Base-by-base conservation (phyloP, 2,113 vertebrate species). In the Apistogramma diplotaenia region DNA sequence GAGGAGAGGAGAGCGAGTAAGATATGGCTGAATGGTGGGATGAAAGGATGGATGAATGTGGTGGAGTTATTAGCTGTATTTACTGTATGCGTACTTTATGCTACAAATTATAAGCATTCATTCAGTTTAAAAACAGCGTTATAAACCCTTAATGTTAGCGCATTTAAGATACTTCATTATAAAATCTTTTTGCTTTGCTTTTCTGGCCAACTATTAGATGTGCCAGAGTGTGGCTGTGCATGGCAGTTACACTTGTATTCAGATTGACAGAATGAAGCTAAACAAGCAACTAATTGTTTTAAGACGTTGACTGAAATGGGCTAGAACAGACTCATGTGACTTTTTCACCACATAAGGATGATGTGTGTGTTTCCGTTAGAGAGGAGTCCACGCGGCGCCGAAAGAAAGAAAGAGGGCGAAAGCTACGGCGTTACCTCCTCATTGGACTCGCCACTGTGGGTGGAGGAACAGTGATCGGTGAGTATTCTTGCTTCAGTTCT, bases 381-480 rank as follows among this genome's bases (percentile, higher is more conserved):
- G 95, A 91, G 25, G 96, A 96, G 18, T 96, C 96, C 43, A 94
- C 92, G 2, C 94, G 95, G 55, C 94, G 97, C 73, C 96, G 56
- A 83, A 97, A 89, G 85, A 97, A 95, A 84, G 98, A 99, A 87
- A 96, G 94, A 71, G 94, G 94, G 19, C 94, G 90, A 18, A 98
- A 95, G 85, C 90, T 97, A 86, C 96, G 97, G 16, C 95, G 97
- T 27, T 99, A 97, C 86, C 93, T 99, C 58, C 96, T 99, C 76
- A 99, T 99, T 6, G 97, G 98, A 33, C 92, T 99, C 75, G 98
- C 98, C 0, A 97, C 98, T 0, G 93, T 99, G 0, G 97, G 97
- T 8, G 98, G 98, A 0, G 98, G 98, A 82, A 97, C 98, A 1
- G 95, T 97, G 78, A 97, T 99, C 0, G 97, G 97, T 99, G 77